Evolutionary conservation across 2,113 vertebrate genomes (phyloP), one percentile per base, ranked within the genome.

Genomic region (Echinops telfairi): DNA sequence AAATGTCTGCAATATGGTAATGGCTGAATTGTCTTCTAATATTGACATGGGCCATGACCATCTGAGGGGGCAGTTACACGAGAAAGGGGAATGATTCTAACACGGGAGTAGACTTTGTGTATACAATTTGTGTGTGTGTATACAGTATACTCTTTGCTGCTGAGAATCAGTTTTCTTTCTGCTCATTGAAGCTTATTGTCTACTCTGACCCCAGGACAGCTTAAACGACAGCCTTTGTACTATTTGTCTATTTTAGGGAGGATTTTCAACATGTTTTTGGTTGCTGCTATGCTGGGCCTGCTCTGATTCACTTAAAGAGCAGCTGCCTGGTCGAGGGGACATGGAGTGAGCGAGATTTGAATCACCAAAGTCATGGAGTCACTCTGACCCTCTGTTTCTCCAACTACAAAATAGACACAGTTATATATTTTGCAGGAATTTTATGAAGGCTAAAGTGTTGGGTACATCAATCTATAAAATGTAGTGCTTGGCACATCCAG

Each of bases 1-100:
- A 66, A 66, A 23, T 6, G 25, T 23, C 64, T 27, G 25, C 64
- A 29, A 66, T 5, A 66, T 6, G 25, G 3, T 66, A 66, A 0
- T 64, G n/a, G 47, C 47, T 53, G 10, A 53, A 11, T 43, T 66
- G 40, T 78, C 33, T 33, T 0, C 17, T 78, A 58, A 83, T 23
- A 62, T 62, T 64, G 80, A 77, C 71, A 73, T 70, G 12, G 33
- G 25, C 16, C 16, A 33, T 3, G 20, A 81, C 57, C 62, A 85
- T 68, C 29, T 70, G 80, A 80, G 62, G 83, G 93, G 43, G 73
- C 4, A 68, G 40, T 66, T 83, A 22, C 36, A 38, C 33, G 38
- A 77, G 47, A 90, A 90, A 57, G 73, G 77, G 31, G 85, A 43
- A 92, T 29, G 17, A 60, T 85, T 90, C 76, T 31, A 79, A 86